Base-by-base conservation (phyloP, 2,797 vertebrate species). In the Malacoctenus gilli region DNA sequence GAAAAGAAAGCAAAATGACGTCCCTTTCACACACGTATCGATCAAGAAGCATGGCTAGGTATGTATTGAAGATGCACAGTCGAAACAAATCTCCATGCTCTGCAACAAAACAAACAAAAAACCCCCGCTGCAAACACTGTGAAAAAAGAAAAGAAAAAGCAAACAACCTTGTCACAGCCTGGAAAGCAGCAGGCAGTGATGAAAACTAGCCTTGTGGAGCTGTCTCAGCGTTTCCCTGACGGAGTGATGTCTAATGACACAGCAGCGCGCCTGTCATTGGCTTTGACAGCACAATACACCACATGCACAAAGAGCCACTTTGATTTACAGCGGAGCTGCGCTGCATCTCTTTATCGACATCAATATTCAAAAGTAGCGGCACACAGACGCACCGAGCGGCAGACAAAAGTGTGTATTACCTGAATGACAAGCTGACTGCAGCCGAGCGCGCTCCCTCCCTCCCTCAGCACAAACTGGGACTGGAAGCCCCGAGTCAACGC, bases 401-500 rank as follows among this genome's bases (percentile, higher is more conserved):
- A 6, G 34, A 19, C 31, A 19, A 35, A 77, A 67, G 40, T 31
- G 1, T 19, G n/a, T 12, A 55, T 87, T 89, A 87, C 86, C 85
- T 83, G 72, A 43, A 25, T 32, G 46, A 64, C 38, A 59, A 43
- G 46, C 65, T 48, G 66, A 40, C 35, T 38, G 68, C 47, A 21
- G 80, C 68, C 47, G 72, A 62, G 71, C 31, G 55, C 0, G 61
- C 52, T 70, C 67, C 61, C n/a, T n/a, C n/a, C 53, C 54, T 76
- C 71, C 71, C 52, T 63, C 61, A 74, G 75, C 66, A 46, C 52
- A 82, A 63, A 60, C 74, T 59, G 39, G 39, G 68, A 82, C 72
- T 86, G 67, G 67, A 79, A 83, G 65, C 80, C 37, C 68, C 0
- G 68, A 87, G 70, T 80, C 72, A 78, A 71, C 0, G 44, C 60